These are phyloP conservation scores for cat (Felis catus) DNA, from an alignment of 2,113 vertebrate genomes.

Conservation along the genomic window F.catus_Fca126_mat1.0 CM031428.1:2695501-2696000, in stretches of 20 bases:
- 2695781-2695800: not conserved
- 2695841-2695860: not conserved
- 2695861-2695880: not conserved
- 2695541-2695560: slow-evolving; percentile 52
- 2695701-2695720: not conserved
- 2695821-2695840: fast-evolving
- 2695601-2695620: fast-evolving
- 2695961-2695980: not conserved
- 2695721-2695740: not conserved
- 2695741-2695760: not conserved
- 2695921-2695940: not conserved
- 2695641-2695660: not conserved
- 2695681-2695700: not conserved
- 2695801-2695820: not conserved
- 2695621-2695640: fast-evolving
- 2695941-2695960: too few species aligned
- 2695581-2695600: fast-evolving
- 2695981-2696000: not conserved
- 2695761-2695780: not conserved
- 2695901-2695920: not conserved
- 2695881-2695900: not conserved
- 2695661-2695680: not conserved
- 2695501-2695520: too few species aligned
- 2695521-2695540: too few species aligned
- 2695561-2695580: not conserved